Base-by-base conservation (phyloP, 1,140 invertebrate species). In the Heliconius eleuchia region DNA sequence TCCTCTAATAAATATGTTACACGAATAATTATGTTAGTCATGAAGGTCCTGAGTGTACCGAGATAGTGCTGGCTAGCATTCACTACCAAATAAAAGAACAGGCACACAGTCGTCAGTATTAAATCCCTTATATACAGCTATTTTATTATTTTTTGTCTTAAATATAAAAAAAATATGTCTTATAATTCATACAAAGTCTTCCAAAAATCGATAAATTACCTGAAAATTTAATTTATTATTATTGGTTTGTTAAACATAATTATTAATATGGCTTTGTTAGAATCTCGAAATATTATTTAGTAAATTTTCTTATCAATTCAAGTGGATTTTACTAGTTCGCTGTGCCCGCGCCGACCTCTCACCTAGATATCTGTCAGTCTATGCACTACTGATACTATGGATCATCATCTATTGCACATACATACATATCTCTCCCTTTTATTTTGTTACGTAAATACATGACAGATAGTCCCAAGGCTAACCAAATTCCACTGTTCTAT, bases 301-400 rank as follows among this genome's bases (percentile, higher is more conserved):
- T 46, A 72, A 39, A 39, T 34, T 72, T 23, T 42, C 37, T 72
- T 42, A 72, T 72, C 71, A 72, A 37, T 42, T 39, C 2, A 52
- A 71, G 60, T 71, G 75, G 75, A 77, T 77, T 37, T 71, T 30
- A 77, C 75, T 23, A 39, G 75, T 77, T 71, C 23, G 30, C n/a
- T 71, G 66, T 71, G 66, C 16, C 39, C 71, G 30, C 52, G 34
- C 19, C 46, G 23, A 77, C 75, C 75, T 77, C 46, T 77, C 60
- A 70, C 66, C 75, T 66, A 60, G 23, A 11, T 77, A 77, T 50
- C 66, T 19, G 75, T 77, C 75, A 77, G 75, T 77, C 75, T 42
- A 39, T 76, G 66, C 23, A 46, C 66, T 60, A 50, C 27, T 71
- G 75, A 71, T 71, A 70, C 18, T 34, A 71, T 46, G 55, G 60